Conservation (phyloP, 2,797 vertebrate genomes). For the Chromobotia macracanthus region DNA sequence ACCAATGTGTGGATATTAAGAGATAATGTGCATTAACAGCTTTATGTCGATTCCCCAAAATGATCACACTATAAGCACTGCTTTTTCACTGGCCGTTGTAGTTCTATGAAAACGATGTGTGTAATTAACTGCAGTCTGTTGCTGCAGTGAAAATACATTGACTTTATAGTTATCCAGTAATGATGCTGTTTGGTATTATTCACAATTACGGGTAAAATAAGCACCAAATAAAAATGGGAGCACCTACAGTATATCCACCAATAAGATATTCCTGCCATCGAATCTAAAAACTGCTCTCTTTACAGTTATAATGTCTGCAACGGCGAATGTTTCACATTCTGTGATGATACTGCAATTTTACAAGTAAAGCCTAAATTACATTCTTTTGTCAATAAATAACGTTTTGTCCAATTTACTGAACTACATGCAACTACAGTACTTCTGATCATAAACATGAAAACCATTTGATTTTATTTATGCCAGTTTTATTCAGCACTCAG, state of each 20-base stretch:
- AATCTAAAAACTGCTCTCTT: constrained; percentile 15
- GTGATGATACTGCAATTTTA: not conserved
- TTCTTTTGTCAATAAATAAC: constrained; percentile 50
- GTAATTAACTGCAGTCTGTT: not conserved
- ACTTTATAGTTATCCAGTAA: not conserved
- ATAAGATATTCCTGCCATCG: not conserved
- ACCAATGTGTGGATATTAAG: not conserved
- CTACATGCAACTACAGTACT: not conserved
- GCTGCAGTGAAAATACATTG: constrained; percentile 1
- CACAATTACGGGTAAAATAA: constrained; percentile 14
- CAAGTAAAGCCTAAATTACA: constrained; percentile 36
- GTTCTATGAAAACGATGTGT: constrained; percentile 11
- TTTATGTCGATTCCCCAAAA: not conserved
- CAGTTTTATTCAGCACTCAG: too few species aligned
- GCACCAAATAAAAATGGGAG: constrained; percentile 4
- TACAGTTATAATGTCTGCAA: not conserved
- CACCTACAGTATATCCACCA: constrained; percentile 1
- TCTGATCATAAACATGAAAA: not conserved
- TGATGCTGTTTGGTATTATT: not conserved
- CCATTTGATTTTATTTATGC: not conserved
- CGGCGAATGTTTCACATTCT: not conserved
- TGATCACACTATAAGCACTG: constrained; percentile 4
- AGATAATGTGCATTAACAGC: not conserved
- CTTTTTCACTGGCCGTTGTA: constrained; percentile 17
- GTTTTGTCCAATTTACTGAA: not conserved